Conservation (phyloP, 2,113 vertebrate species). For the Gymnarchus niloticus region DNA sequence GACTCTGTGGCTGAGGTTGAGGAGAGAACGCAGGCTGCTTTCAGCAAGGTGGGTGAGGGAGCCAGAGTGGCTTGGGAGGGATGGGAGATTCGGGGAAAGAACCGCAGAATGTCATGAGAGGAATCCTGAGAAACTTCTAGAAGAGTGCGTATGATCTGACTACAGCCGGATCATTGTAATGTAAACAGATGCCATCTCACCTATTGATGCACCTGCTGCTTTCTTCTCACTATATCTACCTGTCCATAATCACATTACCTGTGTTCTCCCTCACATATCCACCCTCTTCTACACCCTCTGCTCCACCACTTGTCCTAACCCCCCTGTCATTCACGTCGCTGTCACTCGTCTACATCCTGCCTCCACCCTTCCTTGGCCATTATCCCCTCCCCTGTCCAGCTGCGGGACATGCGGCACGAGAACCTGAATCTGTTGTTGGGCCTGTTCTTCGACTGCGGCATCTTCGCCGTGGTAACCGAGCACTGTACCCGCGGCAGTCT, state of each 20-base stretch:
- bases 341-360: neutral
- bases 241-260: neutral
- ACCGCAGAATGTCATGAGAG: too few relatives aligned
- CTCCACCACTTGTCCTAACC: neutral
- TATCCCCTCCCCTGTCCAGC: constrained; percentile 50
- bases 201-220: neutral
- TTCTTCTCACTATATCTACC: neutral
- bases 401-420: constrained; percentile 83
- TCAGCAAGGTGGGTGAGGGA: constrained; percentile 66
- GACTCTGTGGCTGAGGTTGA: constrained; percentile 52
- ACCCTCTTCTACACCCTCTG: neutral
- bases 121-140: too few relatives aligned
- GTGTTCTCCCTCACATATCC: neutral
- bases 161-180: too few relatives aligned
- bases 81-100: neutral
- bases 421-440: constrained; percentile 86
- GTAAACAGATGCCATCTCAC: neutral
- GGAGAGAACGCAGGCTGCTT: constrained; percentile 62
- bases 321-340: neutral
- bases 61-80: too few relatives aligned
- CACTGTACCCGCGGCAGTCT: constrained; percentile 83
- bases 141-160: too few relatives aligned
- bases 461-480: constrained; percentile 80
- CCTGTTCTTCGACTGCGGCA: constrained; percentile 72
- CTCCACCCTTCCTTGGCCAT: neutral